Evolutionary conservation across 2,888 invertebrate genomes (phyloP), one percentile per base, ranked within the genome.

Genomic region (Melieria omissa): DNA sequence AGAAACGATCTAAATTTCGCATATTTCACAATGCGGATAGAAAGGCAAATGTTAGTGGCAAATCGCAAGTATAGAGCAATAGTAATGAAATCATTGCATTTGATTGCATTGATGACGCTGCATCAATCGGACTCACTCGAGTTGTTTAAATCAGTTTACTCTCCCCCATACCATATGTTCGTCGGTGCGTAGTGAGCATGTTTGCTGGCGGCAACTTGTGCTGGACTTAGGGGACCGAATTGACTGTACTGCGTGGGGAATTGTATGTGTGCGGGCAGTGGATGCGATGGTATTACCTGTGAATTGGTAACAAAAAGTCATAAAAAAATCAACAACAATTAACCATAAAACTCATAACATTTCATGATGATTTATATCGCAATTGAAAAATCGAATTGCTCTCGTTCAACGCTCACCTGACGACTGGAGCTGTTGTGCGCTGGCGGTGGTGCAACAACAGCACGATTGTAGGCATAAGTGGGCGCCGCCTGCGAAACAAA

Each of bases 211-310:
- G 86, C 83, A 78, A 88, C 87, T 80, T 87, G 87, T 49, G 86
- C 87, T 73, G 88, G 88, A 83, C 88, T 87, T 71, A 88, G 77
- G 63, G 88, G 88, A 76, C 86, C 87, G 81, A 87, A 87, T 81
- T 88, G 88, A 81, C 87, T 90, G 81, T 91, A 91, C 79, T 92
- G 91, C 44, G 91, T 90, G 71, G 92, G 91, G 83, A 93, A 93
- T 85, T 93, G 94, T 86, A 94, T 91, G 85, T 95, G 95, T 8
- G 94, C 94, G 74, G 94, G 94, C 81, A 94, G 87, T 61, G 94
- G 93, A 87, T 94, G 94, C 65, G 91, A 90, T 74, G 93, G 90
- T 79, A 89, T 87, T 57, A 90, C 88, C 87, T 93, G 73, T 44
- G 41, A 62, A 62, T 54, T 7, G 14, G 47, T 55, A 52, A 3